These are phyloP conservation scores for Ictalurus punctatus DNA, from an alignment of 2,113 vertebrate genomes.

Conservation along the genomic window DNA sequence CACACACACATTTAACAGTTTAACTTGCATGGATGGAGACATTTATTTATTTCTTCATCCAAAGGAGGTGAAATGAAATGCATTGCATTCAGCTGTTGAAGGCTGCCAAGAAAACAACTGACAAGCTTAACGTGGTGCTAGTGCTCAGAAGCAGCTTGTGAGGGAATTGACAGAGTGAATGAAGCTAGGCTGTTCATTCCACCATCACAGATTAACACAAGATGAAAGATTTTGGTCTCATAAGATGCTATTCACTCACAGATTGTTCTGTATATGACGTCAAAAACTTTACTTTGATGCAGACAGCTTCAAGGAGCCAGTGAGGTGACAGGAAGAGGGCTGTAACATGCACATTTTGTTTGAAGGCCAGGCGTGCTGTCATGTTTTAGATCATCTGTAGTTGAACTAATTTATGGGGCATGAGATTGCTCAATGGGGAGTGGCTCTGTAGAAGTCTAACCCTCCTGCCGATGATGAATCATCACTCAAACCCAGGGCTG, in stretches of 20 bases:
- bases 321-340: background rate
- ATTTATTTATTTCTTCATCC: background rate
- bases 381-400: conserved; percentile 7
- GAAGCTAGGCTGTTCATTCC: background rate
- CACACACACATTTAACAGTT: background rate
- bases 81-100: background rate
- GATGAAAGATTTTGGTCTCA: background rate
- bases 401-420: background rate
- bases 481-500: background rate
- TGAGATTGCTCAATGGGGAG: background rate
- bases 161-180: background rate
- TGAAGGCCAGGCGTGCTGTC: background rate
- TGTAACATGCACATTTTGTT: background rate
- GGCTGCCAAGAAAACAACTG: background rate
- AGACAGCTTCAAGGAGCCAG: background rate
- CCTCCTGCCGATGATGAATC: background rate
- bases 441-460: background rate
- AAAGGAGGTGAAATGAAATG: background rate
- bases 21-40: conserved; percentile 2
- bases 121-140: background rate
- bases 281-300: background rate
- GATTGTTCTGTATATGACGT: background rate
- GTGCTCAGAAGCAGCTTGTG: background rate
- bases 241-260: background rate
- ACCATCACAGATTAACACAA: background rate